A percentile compares a stretch with the other conserved stretches of the same genome.
Conservation (phyloP, 2,797 vertebrate species). For the Scarus forsteni region DNA sequence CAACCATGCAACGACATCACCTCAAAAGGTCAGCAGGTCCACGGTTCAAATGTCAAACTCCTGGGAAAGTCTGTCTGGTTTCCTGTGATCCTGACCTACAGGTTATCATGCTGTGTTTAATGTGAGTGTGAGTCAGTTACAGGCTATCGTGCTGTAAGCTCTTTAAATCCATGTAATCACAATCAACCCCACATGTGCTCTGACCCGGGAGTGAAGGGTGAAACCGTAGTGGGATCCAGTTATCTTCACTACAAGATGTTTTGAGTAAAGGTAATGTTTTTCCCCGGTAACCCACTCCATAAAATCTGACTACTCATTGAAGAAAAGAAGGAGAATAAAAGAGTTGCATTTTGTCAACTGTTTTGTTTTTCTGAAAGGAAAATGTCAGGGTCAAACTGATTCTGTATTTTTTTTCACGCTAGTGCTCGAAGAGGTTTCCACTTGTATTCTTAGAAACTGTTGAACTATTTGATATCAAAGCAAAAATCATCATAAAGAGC, state of each 20-base stretch:
- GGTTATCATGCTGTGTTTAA: conserved; percentile 50
- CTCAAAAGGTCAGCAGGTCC: conserved; percentile 47
- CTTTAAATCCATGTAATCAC: conserved; percentile 34
- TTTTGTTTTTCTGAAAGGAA: no score
- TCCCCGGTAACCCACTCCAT: no score
- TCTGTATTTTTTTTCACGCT: no score
- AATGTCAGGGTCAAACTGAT: no score
- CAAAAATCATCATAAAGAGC: no score
- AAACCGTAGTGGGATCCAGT: neutral
- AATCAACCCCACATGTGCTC: conserved; percentile 1
- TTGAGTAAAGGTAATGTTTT: no score
- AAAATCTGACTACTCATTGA: no score
- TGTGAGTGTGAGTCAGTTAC: conserved; percentile 28
- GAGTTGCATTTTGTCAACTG: no score
- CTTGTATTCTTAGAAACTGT: no score
- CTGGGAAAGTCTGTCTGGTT: conserved; percentile 56
- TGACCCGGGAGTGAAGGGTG: conserved; percentile 24
- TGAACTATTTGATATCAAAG: no score
- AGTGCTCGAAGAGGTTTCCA: no score
- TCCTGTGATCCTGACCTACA: conserved; percentile 56
- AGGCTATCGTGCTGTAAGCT: conserved; percentile 43
- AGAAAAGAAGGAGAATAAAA: no score
- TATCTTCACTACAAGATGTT: neutral
- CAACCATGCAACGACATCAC: conserved; percentile 17
- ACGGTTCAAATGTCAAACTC: conserved; percentile 54